Evolutionary conservation across 2,888 invertebrate species (phyloP).

Genomic region (Pseudococcus jackbeardsleyi): DNA sequence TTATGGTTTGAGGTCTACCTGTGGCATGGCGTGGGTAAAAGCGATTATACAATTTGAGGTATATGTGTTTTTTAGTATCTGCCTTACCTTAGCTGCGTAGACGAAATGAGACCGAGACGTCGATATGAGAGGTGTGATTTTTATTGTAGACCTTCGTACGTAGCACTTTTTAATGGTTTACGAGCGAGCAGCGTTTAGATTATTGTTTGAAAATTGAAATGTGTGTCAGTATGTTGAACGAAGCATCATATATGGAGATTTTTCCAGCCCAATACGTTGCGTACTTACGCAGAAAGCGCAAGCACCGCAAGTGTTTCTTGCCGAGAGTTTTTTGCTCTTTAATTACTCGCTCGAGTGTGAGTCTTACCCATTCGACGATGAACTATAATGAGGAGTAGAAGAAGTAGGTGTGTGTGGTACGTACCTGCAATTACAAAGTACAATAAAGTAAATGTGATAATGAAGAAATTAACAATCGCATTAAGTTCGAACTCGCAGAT

Average conservation of each 20-base stretch:
- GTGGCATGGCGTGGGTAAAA: neutral
- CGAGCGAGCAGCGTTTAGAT: neutral
- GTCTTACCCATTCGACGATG: too few relatives aligned
- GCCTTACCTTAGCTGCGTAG: neutral
- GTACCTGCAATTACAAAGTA: neutral
- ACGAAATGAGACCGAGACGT: neutral
- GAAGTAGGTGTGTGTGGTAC: constrained; percentile 1
- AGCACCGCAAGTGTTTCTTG: neutral
- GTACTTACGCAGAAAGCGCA: neutral
- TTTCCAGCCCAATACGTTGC: neutral
- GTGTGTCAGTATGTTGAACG: constrained; percentile 7
- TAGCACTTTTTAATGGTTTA: neutral
- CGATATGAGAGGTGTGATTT: neutral
- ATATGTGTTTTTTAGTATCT: neutral
- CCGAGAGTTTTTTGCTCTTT: neutral
- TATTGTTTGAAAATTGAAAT: neutral
- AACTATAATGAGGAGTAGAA: too few relatives aligned
- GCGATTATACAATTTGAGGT: neutral
- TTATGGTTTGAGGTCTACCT: neutral
- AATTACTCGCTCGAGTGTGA: neutral
- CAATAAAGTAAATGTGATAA: neutral
- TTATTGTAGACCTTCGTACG: neutral
- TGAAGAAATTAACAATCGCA: neutral
- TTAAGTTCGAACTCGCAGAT: neutral
- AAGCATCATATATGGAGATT: neutral